phyloP scores from a whole-genome alignment of 23 tunicate genomes.

The Trididemnum miniatum region DNA sequence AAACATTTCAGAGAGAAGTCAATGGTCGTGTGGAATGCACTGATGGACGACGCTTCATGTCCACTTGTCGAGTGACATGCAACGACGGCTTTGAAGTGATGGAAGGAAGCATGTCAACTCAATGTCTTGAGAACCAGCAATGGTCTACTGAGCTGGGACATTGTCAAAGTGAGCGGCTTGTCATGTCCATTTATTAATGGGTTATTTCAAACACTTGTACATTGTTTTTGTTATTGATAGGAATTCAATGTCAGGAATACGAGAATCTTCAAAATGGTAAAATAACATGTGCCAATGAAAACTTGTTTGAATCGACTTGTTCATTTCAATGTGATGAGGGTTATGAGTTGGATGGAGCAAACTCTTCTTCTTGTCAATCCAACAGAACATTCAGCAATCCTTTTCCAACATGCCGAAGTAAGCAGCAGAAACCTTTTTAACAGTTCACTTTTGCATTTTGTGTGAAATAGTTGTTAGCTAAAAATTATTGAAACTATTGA shows the following conservation, averaged over 20 bases:
- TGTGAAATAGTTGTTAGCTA: too few species aligned
- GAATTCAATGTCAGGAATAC: conserved; percentile 45
- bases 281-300: conserved; percentile 31
- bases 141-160: conserved; percentile 57
- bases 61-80: conserved; percentile 58
- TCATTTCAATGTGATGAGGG: conserved; percentile 49
- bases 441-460: too few species aligned
- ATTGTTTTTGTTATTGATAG: conserved; percentile 24
- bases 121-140: conserved; percentile 37
- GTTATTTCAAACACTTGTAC: not conserved
- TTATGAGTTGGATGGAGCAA: conserved; percentile 39
- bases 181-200: not conserved
- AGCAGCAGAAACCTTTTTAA: conserved; percentile 9
- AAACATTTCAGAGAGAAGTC: conserved; percentile 31
- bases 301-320: conserved; percentile 49
- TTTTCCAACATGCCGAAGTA: conserved; percentile 60
- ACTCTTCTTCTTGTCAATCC: conserved; percentile 43
- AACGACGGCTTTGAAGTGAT: conserved; percentile 62
- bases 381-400: conserved; percentile 40
- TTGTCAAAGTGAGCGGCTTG: conserved; percentile 51
- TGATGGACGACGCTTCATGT: conserved; percentile 46
- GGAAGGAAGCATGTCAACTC: conserved; percentile 32
- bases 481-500: too few species aligned
- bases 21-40: conserved; percentile 65
- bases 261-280: conserved; percentile 36